These are phyloP conservation scores for Gibbula magus DNA, from an alignment of 2,888 invertebrate genomes.

Conservation along the genomic window DNA sequence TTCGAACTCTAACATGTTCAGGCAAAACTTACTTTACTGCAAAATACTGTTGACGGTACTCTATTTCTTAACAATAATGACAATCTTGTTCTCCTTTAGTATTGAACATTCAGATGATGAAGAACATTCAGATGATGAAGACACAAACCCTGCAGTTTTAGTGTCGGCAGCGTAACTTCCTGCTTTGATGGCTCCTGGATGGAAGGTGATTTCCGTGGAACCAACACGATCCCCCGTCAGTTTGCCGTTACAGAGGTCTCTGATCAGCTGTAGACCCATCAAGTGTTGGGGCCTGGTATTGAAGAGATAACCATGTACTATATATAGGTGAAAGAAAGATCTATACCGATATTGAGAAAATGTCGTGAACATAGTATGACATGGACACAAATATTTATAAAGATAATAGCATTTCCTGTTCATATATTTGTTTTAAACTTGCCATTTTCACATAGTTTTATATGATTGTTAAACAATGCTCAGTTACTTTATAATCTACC, in stretches of 20 bases:
- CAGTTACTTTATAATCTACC: too few species aligned
- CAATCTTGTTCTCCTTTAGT: neutral
- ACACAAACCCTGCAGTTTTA: slow-evolving; percentile 86
- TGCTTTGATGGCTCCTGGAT: slow-evolving; percentile 79
- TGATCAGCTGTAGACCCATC: slow-evolving; percentile 84
- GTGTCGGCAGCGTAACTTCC: slow-evolving; percentile 84
- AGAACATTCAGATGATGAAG: neutral
- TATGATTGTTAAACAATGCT: too few species aligned
- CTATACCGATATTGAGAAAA: too few species aligned
- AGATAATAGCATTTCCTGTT: too few species aligned
- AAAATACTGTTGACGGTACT: too few species aligned
- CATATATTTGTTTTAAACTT: too few species aligned
- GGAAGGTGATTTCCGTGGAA: slow-evolving; percentile 86
- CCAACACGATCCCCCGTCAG: slow-evolving; percentile 84
- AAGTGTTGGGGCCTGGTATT: slow-evolving; percentile 73
- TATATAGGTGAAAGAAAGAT: too few species aligned
- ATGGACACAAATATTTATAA: too few species aligned
- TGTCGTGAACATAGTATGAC: too few species aligned
- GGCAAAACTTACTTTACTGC: too few species aligned
- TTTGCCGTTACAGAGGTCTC: slow-evolving; percentile 84
- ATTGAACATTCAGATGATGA: neutral
- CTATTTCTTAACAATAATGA: neutral
- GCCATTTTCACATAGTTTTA: too few species aligned
- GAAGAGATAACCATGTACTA: slow-evolving; percentile 25
- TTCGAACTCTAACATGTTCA: too few species aligned